phyloP scores from a whole-genome alignment of 2,113 vertebrate species.

The Engystomops pustulosus region DNA sequence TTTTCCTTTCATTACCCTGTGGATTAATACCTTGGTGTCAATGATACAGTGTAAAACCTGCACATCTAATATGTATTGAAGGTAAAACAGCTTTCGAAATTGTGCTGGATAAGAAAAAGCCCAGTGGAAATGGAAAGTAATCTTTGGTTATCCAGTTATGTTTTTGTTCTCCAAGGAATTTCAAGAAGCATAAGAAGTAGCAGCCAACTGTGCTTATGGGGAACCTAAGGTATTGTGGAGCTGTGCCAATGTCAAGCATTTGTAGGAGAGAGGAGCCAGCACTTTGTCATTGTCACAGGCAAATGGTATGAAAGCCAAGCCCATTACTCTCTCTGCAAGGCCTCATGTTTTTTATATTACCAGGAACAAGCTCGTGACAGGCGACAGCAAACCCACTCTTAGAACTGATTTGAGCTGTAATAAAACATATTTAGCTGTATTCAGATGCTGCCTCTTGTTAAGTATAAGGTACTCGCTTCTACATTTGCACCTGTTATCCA shows the following conservation, averaged over 20 bases:
- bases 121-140: conserved; percentile 54
- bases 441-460: conserved; percentile 37
- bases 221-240: conserved; percentile 57
- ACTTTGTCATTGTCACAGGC: conserved; percentile 57
- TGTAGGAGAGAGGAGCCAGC: conserved; percentile 43
- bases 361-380: conserved; percentile 50
- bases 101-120: conserved; percentile 34
- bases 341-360: conserved; percentile 57
- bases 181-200: conserved; percentile 52
- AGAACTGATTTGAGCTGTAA: conserved; percentile 53
- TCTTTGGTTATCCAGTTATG: conserved; percentile 57
- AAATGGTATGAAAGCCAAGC: conserved; percentile 59
- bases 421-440: conserved; percentile 56
- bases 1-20: conserved; percentile 16
- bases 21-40: conserved; percentile 45
- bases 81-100: conserved; percentile 42
- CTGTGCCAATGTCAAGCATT: conserved; percentile 56
- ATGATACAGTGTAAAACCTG: conserved; percentile 27
- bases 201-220: conserved; percentile 55
- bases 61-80: conserved; percentile 42
- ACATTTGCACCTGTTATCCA: conserved; percentile 56
- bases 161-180: conserved; percentile 56
- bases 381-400: conserved; percentile 52
- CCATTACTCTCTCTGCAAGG: conserved; percentile 57
- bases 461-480: conserved; percentile 55